Conservation (phyloP, 2,888 invertebrate genomes). For the Nephrotoma appendiculata region DNA sequence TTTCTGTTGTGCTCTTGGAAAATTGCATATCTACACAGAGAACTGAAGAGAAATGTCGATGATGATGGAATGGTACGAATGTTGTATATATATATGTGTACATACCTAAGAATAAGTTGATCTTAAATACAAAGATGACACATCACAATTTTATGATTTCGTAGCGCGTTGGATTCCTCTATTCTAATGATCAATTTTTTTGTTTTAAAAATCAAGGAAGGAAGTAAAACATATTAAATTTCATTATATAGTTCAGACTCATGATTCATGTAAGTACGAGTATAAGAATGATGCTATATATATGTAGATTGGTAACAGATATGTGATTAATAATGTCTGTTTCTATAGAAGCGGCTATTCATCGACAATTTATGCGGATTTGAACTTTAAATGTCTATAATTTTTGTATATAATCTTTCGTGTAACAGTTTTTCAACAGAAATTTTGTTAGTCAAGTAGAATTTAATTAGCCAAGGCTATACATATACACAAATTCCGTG, state of each 20-base stretch:
- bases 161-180: not conserved
- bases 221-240: not conserved
- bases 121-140: not conserved
- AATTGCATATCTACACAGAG: not conserved
- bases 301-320: not conserved
- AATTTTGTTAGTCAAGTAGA: not conserved
- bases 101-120: not conserved
- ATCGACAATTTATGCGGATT: not conserved
- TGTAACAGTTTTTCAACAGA: not conserved
- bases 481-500: not conserved
- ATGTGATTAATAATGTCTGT: not conserved
- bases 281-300: not conserved
- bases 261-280: not conserved
- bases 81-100: not conserved
- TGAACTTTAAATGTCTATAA: not conserved
- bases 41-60: not conserved
- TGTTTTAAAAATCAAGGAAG: not conserved
- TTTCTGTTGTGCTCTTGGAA: not conserved
- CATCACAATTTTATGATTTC: not conserved
- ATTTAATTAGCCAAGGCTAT: not conserved
- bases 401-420: not conserved
- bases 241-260: not conserved
- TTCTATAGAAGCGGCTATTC: not conserved
- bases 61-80: not conserved
- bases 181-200: not conserved